These are phyloP conservation scores for Epinephelus moara DNA, from an alignment of 2,113 vertebrate genomes.

Conservation along the genomic window DNA sequence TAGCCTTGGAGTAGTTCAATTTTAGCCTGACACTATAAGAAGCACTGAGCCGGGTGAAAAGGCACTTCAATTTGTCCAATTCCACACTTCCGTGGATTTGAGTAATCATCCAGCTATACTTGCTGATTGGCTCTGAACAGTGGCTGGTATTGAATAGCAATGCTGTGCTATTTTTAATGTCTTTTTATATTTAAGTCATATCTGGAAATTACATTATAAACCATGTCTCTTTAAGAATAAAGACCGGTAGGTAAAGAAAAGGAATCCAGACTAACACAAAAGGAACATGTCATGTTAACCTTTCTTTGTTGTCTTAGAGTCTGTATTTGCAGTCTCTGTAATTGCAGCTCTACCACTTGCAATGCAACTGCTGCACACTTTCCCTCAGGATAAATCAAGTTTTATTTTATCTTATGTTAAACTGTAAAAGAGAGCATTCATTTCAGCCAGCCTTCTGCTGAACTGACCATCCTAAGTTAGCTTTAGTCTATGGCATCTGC, in stretches of 20 bases:
- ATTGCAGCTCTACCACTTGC: too few species aligned
- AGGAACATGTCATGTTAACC: neutral
- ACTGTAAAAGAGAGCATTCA: too few species aligned
- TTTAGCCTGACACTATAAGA: slow-evolving; percentile 68
- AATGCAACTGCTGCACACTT: too few species aligned
- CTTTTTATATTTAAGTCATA: slow-evolving; percentile 35
- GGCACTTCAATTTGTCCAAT: slow-evolving; percentile 73
- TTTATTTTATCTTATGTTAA: too few species aligned
- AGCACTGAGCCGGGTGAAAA: slow-evolving; percentile 68
- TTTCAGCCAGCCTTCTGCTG: too few species aligned
- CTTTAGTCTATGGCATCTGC: neutral
- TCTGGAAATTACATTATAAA: slow-evolving; percentile 25
- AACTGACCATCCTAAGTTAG: too few species aligned
- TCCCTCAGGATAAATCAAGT: too few species aligned
- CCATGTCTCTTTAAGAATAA: neutral
- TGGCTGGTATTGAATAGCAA: slow-evolving; percentile 48
- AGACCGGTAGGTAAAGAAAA: neutral
- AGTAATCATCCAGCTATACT: slow-evolving; percentile 70
- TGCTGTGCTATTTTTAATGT: slow-evolving; percentile 35
- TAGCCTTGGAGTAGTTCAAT: slow-evolving; percentile 75
- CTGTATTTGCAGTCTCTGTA: too few species aligned
- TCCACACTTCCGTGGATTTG: slow-evolving; percentile 71
- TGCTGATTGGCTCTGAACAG: slow-evolving; percentile 70
- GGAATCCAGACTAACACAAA: slow-evolving; percentile 4
- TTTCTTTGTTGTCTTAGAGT: too few species aligned